A percentile compares a stretch with the other conserved stretches of the same genome.
Conservation (phyloP, 2,797 vertebrate genomes). For the Neomorphus geoffroyi region DNA sequence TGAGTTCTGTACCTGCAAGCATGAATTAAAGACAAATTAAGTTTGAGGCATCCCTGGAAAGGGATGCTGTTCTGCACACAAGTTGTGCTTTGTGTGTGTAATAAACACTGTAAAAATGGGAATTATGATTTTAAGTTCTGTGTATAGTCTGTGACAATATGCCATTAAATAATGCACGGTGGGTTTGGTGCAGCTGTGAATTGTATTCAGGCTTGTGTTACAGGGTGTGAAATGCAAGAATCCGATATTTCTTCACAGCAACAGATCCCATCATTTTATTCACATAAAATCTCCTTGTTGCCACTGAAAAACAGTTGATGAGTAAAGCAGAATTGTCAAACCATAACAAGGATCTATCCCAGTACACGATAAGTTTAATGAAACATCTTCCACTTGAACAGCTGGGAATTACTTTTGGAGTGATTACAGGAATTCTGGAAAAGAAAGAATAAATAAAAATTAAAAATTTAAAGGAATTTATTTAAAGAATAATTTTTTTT, state of each 20-base stretch:
- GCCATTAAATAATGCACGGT: background rate
- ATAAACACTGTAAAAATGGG: background rate
- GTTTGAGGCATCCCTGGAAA: background rate
- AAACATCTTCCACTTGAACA: background rate
- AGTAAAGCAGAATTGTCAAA: background rate
- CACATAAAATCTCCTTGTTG: background rate
- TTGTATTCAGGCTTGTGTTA: background rate
- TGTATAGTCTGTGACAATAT: background rate
- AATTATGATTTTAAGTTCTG: background rate
- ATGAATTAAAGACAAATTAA: background rate
- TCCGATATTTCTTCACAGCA: background rate
- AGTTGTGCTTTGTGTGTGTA: background rate
- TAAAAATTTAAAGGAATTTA: background rate
- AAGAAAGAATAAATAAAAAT: background rate
- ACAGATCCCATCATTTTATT: background rate
- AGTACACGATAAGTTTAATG: background rate
- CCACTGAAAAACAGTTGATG: background rate
- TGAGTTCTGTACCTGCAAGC: background rate
- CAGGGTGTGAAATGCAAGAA: background rate
- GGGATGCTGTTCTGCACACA: background rate
- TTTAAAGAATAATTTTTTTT: background rate
- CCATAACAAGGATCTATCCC: background rate
- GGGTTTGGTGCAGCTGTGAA: background rate
- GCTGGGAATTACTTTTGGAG: background rate
- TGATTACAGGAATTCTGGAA: background rate